Evolutionary conservation across 2,888 invertebrate species (phyloP).

Genomic region (Drosophila eohydei): DNA sequence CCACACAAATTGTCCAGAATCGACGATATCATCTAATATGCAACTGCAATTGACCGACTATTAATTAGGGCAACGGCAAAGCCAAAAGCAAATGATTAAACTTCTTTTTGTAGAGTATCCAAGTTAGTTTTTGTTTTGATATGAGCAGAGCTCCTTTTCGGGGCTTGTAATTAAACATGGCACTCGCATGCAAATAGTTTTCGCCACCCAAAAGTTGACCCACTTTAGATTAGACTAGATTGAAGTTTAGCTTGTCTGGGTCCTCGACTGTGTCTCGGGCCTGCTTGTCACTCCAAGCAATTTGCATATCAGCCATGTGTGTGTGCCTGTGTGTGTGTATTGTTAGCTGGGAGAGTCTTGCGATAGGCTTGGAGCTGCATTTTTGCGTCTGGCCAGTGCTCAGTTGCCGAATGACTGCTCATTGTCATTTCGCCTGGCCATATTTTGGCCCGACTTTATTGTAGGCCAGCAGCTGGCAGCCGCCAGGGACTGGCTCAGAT

Average conservation of each 20-base stretch:
- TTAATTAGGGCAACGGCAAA: conserved; percentile 65
- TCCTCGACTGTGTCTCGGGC: conserved; percentile 20
- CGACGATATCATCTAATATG: conserved; percentile 67
- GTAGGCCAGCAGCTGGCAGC: conserved; percentile 44
- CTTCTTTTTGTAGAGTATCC: neutral
- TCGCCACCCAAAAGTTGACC: conserved; percentile 53
- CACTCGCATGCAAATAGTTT: conserved; percentile 43
- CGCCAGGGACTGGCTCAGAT: conserved; percentile 13
- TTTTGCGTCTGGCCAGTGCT: conserved; percentile 57
- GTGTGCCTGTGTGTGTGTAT: conserved; percentile 9
- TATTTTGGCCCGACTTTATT: conserved; percentile 73
- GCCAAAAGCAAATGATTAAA: neutral
- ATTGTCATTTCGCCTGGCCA: conserved; percentile 71
- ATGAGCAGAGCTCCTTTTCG: conserved; percentile 14
- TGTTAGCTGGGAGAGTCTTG: conserved; percentile 53
- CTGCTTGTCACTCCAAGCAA: conserved; percentile 69
- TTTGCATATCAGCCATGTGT: conserved; percentile 70
- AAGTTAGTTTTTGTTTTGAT: conserved; percentile 8
- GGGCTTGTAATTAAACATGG: conserved; percentile 61
- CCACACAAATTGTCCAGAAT: conserved; percentile 59
- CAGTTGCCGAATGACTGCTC: conserved; percentile 63
- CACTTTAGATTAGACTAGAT: conserved; percentile 45
- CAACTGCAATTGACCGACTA: conserved; percentile 67
- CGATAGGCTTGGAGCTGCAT: conserved; percentile 67
- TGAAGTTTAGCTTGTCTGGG: conserved; percentile 24